Evolutionary conservation across 2,888 invertebrate species (phyloP).

Genomic region (Ophion slaviceki): DNA sequence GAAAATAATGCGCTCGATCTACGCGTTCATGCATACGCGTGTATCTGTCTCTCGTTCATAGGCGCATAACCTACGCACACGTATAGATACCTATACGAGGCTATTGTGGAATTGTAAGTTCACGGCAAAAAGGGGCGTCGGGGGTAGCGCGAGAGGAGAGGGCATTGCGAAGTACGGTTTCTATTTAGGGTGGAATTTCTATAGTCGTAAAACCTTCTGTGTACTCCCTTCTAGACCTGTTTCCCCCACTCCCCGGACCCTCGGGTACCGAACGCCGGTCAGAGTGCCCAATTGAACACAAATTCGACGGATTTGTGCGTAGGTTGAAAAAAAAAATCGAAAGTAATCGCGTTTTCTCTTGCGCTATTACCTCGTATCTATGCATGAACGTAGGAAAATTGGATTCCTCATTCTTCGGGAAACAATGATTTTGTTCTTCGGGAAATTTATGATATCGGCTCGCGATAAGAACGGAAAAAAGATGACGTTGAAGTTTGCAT

Average conservation of each 20-base stretch:
- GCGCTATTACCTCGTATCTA: not conserved
- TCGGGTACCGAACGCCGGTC: not conserved
- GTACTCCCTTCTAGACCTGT: conserved; percentile 26
- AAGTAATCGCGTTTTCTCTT: not conserved
- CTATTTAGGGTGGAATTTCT: conserved; percentile 39
- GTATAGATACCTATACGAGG: not conserved
- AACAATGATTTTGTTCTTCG: not conserved
- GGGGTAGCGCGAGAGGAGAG: not conserved
- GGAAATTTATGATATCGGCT: not conserved
- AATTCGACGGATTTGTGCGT: not conserved
- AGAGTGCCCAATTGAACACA: not conserved
- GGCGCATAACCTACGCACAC: not conserved
- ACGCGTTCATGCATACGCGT: too few species aligned
- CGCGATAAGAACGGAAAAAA: too few species aligned
- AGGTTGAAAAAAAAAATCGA: not conserved
- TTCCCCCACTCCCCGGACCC: conserved; percentile 2
- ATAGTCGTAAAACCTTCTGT: conserved; percentile 39
- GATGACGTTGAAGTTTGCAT: too few species aligned
- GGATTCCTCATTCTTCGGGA: too few species aligned
- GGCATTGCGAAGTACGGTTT: conserved; percentile 9
- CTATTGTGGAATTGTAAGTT: not conserved
- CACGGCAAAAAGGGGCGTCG: not conserved
- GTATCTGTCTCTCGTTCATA: too few species aligned
- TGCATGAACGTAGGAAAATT: not conserved
- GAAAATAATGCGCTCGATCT: too few species aligned